A percentile compares a stretch with the other conserved stretches of the same genome.
Evolutionary conservation across 1,140 invertebrate species (phyloP).

Genomic region (Drosophila punjabiensis): DNA sequence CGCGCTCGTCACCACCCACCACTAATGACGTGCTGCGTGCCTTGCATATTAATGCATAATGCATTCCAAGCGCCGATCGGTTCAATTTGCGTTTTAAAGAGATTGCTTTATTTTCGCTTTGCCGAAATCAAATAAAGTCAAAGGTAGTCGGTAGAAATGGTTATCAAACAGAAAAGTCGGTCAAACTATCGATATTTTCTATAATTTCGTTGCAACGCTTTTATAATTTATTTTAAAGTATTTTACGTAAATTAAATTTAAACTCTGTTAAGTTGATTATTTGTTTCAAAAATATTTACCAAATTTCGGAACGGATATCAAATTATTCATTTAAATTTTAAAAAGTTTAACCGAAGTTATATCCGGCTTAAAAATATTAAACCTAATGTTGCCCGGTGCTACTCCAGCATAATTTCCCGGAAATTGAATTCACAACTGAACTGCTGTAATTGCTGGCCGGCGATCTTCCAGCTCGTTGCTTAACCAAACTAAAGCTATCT

Average conservation of each 20-base stretch:
- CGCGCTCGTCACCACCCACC: constrained; percentile 1
- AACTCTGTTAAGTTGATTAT: too few species aligned
- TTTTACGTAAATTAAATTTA: too few species aligned
- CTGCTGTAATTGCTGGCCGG: constrained; percentile 32
- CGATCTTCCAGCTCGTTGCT: constrained; percentile 47
- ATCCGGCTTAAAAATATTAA: background rate
- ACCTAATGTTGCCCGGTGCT: background rate
- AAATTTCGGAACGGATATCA: background rate
- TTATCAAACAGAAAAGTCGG: too few species aligned
- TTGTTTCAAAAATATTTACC: background rate
- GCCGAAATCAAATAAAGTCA: background rate
- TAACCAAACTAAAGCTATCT: constrained; percentile 37
- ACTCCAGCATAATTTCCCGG: background rate
- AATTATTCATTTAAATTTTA: background rate
- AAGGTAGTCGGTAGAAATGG: background rate
- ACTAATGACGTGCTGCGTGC: constrained; percentile 62
- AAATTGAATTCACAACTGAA: constrained; percentile 26
- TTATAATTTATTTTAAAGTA: too few species aligned
- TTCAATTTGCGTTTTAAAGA: constrained; percentile 75
- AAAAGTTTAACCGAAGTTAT: background rate
- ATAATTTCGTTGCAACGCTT: too few species aligned
- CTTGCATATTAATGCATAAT: constrained; percentile 77
- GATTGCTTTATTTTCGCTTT: constrained; percentile 7
- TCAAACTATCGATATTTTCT: too few species aligned
- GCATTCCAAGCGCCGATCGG: constrained; percentile 66